Evolutionary conservation across 2,113 vertebrate genomes (phyloP).

Genomic region (Burhinus bistriatus): DNA sequence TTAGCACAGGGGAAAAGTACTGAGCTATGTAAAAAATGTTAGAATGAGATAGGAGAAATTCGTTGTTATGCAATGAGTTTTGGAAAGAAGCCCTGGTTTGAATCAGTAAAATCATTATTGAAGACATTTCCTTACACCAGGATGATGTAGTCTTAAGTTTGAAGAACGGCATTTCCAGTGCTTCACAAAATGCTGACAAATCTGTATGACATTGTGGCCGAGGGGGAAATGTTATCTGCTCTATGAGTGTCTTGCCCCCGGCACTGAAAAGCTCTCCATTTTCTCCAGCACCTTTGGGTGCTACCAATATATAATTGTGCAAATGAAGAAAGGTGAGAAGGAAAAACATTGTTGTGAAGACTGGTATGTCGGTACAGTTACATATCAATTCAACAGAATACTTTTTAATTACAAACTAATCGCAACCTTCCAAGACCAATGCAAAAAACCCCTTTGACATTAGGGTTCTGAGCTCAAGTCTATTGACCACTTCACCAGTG

Average conservation of each 20-base stretch:
- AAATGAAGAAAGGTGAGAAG: neutral
- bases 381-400: neutral
- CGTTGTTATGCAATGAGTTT: neutral
- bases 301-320: rapidly evolving
- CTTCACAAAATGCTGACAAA: neutral
- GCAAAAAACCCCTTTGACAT: neutral
- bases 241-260: rapidly evolving
- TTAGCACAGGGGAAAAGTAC: neutral
- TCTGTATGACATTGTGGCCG: rapidly evolving
- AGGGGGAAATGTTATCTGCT: neutral
- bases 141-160: neutral
- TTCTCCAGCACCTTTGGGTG: neutral
- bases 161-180: neutral
- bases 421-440: neutral
- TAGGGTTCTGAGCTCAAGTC: neutral
- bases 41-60: neutral
- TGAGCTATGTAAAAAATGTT: neutral
- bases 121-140: neutral
- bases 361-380: neutral
- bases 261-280: neutral
- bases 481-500: neutral
- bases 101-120: neutral
- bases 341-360: neutral
- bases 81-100: neutral
- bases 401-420: neutral